Conservation (phyloP, 2,113 vertebrate species). For the Tragelaphus strepsiceros region DNA sequence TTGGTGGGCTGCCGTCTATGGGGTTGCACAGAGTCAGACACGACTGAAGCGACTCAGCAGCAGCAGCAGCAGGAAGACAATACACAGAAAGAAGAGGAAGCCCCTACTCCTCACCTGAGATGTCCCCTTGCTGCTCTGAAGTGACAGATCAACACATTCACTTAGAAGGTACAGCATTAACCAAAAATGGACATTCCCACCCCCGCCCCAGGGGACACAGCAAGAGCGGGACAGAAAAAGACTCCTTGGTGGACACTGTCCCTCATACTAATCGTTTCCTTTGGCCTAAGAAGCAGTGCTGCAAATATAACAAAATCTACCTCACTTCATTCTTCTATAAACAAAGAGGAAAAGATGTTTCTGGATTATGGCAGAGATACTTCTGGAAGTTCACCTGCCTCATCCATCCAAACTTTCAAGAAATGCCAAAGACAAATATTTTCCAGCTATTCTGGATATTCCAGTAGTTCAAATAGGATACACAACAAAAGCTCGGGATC, state of each 20-base stretch:
- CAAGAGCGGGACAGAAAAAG: neutral
- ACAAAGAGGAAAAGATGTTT: neutral
- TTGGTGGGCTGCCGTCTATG: no score
- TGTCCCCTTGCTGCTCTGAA: neutral
- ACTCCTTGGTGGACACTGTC: neutral
- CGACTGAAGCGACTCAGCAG: no score
- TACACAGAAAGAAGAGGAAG: neutral
- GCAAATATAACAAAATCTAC: neutral
- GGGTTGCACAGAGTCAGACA: no score
- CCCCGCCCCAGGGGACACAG: neutral
- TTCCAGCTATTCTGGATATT: neutral
- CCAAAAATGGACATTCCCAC: neutral
- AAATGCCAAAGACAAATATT: neutral
- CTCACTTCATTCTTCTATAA: neutral
- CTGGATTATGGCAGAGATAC: neutral
- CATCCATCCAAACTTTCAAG: neutral
- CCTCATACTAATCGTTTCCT: neutral
- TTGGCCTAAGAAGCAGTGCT: neutral
- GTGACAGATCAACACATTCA: neutral
- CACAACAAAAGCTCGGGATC: neutral
- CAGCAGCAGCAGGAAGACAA: neutral
- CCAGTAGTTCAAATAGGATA: neutral
- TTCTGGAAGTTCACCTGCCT: neutral
- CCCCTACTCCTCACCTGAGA: neutral
- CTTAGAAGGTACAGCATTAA: neutral